phyloP scores from a whole-genome alignment of 2,888 invertebrate genomes.

The Polydrusus cervinus region DNA sequence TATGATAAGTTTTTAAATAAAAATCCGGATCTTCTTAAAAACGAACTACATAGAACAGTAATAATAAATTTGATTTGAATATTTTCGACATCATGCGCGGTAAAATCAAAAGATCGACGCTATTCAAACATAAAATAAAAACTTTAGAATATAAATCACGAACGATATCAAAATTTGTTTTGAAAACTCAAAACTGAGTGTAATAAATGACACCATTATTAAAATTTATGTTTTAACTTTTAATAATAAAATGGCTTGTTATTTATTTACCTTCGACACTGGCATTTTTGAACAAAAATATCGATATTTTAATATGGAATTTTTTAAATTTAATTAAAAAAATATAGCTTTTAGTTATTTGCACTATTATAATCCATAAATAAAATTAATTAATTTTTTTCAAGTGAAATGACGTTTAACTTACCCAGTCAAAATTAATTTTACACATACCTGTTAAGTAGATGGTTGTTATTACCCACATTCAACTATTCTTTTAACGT shows the following conservation, averaged over 20 bases:
- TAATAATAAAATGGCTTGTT: constrained; percentile 33
- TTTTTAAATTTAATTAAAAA: too few relatives aligned
- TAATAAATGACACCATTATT: constrained; percentile 40
- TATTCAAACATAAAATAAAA: constrained; percentile 26
- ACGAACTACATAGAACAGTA: background rate
- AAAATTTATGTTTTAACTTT: constrained; percentile 42
- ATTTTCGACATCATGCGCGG: background rate
- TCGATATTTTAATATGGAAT: background rate
- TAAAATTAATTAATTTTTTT: too few relatives aligned
- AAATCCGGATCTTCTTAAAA: background rate
- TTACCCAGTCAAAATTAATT: too few relatives aligned
- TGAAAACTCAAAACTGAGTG: constrained; percentile 16
- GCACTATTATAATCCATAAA: too few relatives aligned
- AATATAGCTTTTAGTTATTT: too few relatives aligned
- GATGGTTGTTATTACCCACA: too few relatives aligned
- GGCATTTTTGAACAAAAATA: constrained; percentile 8
- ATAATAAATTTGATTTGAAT: constrained; percentile 16
- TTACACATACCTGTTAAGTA: too few relatives aligned
- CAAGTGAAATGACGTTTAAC: too few relatives aligned
- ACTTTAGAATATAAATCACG: constrained; percentile 34
- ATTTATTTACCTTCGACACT: constrained; percentile 26
- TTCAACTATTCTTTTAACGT: too few relatives aligned
- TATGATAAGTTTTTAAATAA: background rate
- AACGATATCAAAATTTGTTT: constrained; percentile 34
- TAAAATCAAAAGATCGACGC: constrained; percentile 7